Percentiles rank a stretch among this genome's conserved stretches.
phyloP scores from a whole-genome alignment of 2,888 invertebrate species.

The Acanthosepion pharaonis region DNA sequence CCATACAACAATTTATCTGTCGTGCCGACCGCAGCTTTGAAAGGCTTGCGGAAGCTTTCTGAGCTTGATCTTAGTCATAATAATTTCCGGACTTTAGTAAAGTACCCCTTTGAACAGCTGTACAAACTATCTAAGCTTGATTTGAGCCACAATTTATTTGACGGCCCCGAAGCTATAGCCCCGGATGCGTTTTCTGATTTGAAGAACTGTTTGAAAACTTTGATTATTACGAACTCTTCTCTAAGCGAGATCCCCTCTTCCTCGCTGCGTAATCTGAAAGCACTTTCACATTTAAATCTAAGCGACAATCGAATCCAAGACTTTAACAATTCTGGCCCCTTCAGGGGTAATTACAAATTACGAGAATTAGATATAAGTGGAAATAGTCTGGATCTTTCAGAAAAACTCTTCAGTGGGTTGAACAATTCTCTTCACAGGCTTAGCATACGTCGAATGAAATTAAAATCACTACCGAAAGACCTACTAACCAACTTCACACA shows the following conservation, averaged over 20 bases:
- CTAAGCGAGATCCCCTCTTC: neutral
- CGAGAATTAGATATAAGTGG: constrained; percentile 36
- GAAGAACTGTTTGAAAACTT: neutral
- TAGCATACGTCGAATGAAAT: neutral
- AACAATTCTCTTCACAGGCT: neutral
- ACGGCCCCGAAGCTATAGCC: neutral
- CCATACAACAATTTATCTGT: neutral
- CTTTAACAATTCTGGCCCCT: neutral
- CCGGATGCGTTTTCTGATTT: neutral
- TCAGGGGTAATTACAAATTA: neutral
- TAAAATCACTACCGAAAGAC: neutral
- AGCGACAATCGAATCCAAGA: neutral
- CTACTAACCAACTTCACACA: neutral
- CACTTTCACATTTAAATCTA: neutral
- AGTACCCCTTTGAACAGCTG: neutral
- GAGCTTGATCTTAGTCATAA: neutral
- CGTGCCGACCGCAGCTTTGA: neutral
- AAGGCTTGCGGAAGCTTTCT: neutral
- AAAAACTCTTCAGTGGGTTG: neutral
- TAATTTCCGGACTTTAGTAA: neutral
- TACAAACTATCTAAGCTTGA: neutral
- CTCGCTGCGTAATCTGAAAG: neutral
- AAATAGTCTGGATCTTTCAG: neutral
- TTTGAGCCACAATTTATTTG: neutral
- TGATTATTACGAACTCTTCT: neutral